Conservation (phyloP, 2,888 invertebrate genomes). For the Actias luna region DNA sequence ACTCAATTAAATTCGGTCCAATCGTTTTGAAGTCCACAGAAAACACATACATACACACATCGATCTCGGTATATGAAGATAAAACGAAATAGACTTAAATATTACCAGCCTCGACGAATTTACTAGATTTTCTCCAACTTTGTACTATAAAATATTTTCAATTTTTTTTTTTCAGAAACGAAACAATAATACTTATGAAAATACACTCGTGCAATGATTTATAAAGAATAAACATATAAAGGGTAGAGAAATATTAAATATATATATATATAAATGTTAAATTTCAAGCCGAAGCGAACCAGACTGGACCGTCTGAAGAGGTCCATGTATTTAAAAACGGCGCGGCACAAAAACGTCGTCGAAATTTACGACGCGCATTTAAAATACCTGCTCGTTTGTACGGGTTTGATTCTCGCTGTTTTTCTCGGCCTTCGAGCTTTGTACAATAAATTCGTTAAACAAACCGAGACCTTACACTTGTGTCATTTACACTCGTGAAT, state of each 20-base stretch:
- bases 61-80: no score
- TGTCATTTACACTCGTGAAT: neutral
- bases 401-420: constrained; percentile 32
- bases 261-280: constrained; percentile 34
- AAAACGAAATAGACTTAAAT: no score
- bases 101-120: neutral
- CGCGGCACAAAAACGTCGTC: constrained; percentile 15
- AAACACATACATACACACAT: no score
- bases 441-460: constrained; percentile 30
- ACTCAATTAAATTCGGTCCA: no score
- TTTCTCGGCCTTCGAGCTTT: constrained; percentile 32
- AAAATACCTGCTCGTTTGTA: constrained; percentile 28
- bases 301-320: constrained; percentile 35
- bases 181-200: neutral
- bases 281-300: constrained; percentile 24
- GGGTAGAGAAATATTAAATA: neutral
- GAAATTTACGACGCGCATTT: constrained; percentile 23
- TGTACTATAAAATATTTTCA: neutral
- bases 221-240: neutral
- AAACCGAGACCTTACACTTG: neutral
- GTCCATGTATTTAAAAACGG: constrained; percentile 31
- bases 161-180: neutral
- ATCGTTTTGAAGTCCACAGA: no score
- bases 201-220: neutral
- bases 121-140: neutral